These are phyloP conservation scores for Agrotis puta DNA, from an alignment of 2,888 invertebrate genomes.

Conservation along the genomic window DNA sequence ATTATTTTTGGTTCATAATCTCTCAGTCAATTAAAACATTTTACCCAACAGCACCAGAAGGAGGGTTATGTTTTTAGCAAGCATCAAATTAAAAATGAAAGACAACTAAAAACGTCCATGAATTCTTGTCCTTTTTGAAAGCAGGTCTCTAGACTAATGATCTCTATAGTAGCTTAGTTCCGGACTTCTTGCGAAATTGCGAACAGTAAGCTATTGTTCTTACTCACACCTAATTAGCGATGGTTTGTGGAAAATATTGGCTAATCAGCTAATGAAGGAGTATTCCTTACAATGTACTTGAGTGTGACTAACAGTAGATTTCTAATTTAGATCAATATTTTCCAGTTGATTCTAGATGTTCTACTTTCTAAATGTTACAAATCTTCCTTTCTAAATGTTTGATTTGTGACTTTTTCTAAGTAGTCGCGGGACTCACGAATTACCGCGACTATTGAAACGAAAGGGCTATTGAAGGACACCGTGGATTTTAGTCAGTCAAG, in stretches of 20 bases:
- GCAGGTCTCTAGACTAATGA: too few species aligned
- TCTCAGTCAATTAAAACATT: too few species aligned
- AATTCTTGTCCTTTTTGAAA: neutral
- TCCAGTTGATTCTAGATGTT: neutral
- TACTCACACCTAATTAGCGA: constrained; percentile 42
- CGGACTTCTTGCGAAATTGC: constrained; percentile 9
- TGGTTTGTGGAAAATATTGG: constrained; percentile 21
- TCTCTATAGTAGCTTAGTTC: neutral
- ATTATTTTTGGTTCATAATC: too few species aligned
- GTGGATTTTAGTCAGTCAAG: too few species aligned
- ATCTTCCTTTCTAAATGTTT: neutral
- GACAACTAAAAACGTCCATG: too few species aligned
- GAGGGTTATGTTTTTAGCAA: too few species aligned
- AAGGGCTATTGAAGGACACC: too few species aligned
- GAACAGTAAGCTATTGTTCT: constrained; percentile 14
- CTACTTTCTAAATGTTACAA: neutral
- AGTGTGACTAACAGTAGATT: constrained; percentile 16
- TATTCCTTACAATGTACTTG: neutral
- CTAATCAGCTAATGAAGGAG: constrained; percentile 29
- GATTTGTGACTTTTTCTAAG: too few species aligned
- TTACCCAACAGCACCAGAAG: too few species aligned
- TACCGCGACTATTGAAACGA: too few species aligned
- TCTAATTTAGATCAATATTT: neutral
- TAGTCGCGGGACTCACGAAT: too few species aligned
- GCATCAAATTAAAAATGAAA: neutral